Evolutionary conservation across 92 coral and sea anemone genomes (phyloP).

Genomic region (Epizoanthus fatuus): DNA sequence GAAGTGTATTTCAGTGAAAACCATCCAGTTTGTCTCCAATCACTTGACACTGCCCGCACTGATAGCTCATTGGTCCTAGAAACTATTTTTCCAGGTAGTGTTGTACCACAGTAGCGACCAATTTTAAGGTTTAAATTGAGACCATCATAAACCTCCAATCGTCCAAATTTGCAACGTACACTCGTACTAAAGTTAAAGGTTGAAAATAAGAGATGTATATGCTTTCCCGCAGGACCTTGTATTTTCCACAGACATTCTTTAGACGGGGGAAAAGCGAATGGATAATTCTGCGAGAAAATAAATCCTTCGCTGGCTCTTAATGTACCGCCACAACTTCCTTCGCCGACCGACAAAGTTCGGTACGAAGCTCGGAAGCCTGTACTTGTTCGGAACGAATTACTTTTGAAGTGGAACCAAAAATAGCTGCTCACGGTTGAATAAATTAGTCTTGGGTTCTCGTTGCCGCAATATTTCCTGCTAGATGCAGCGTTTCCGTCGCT

Average conservation of each 20-base stretch:
- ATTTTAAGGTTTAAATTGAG: constrained; percentile 58
- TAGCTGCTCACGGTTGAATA: constrained; percentile 84
- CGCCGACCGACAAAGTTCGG: constrained; percentile 83
- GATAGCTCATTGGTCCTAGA: constrained; percentile 83
- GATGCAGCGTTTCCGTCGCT: constrained; percentile 53
- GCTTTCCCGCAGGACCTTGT: constrained; percentile 75
- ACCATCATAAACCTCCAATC: constrained; percentile 88
- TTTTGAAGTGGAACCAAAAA: constrained; percentile 85
- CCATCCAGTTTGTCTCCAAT: constrained; percentile 72
- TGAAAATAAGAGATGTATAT: constrained; percentile 78
- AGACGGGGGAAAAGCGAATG: constrained; percentile 75
- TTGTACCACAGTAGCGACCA: constrained; percentile 81
- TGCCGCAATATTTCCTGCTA: constrained; percentile 83
- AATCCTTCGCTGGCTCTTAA: constrained; percentile 64
- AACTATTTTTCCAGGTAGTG: constrained; percentile 58
- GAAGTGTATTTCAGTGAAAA: constrained; percentile 76
- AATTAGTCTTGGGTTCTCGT: constrained; percentile 75
- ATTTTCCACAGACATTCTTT: constrained; percentile 94
- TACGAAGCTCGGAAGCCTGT: constrained; percentile 78
- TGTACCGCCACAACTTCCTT: constrained; percentile 82
- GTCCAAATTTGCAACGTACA: constrained; percentile 68
- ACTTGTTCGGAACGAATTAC: constrained; percentile 59
- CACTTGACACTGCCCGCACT: constrained; percentile 72
- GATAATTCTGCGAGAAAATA: constrained; percentile 89
- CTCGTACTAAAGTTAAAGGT: constrained; percentile 82